These are phyloP conservation scores for Drosophila hydei DNA, from an alignment of 1,140 invertebrate species.

Conservation along the genomic window DNA sequence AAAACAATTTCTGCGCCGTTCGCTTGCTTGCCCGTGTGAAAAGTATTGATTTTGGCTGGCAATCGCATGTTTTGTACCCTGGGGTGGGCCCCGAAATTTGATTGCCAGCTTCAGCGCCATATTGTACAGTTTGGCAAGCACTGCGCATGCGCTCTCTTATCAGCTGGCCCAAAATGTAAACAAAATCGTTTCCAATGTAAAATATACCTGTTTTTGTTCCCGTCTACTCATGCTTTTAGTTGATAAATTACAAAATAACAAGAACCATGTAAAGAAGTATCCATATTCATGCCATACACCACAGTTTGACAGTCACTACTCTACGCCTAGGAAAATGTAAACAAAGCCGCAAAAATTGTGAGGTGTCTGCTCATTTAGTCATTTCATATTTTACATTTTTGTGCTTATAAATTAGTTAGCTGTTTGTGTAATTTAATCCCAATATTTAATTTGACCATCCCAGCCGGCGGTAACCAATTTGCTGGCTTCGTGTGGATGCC, in stretches of 20 bases:
- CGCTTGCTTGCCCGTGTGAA: constrained; percentile 25
- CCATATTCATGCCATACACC: too few relatives aligned
- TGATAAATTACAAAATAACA: too few relatives aligned
- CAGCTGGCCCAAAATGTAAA: constrained; percentile 5
- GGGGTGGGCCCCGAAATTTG: constrained; percentile 34
- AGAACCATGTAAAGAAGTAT: too few relatives aligned
- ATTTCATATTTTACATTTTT: constrained; percentile 47
- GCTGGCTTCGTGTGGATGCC: constrained; percentile 99
- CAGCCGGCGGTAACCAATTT: constrained; percentile 98
- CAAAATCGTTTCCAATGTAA: not conserved
- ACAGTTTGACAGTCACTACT: constrained; percentile 54
- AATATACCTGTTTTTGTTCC: too few relatives aligned
- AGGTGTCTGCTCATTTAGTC: constrained; percentile 24
- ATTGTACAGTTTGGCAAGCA: constrained; percentile 47
- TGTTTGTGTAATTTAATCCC: constrained; percentile 90
- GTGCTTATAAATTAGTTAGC: constrained; percentile 43
- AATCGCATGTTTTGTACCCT: constrained; percentile 63
- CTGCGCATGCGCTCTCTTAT: constrained; percentile 8
- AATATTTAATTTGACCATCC: constrained; percentile 99
- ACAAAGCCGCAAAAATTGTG: constrained; percentile 35
- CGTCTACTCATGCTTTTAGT: too few relatives aligned
- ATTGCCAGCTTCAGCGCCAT: constrained; percentile 15
- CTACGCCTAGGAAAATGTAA: constrained; percentile 38
- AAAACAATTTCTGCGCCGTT: constrained; percentile 46
- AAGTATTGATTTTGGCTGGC: constrained; percentile 72